These are phyloP conservation scores for Ariolimax columbianus DNA, from an alignment of 2,888 invertebrate genomes.

Conservation along the genomic window DNA sequence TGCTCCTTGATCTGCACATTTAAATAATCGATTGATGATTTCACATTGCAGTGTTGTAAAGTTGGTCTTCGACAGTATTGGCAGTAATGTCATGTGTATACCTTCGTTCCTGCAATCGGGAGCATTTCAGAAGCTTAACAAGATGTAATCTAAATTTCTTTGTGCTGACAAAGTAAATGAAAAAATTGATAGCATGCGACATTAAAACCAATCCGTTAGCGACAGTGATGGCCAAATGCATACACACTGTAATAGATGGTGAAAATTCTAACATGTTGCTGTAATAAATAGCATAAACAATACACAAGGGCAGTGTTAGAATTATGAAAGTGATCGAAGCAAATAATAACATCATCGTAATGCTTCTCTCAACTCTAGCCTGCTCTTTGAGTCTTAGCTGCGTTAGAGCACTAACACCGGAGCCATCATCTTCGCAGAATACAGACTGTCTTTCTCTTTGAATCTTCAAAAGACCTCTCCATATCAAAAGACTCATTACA, in stretches of 20 bases:
- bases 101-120: not conserved
- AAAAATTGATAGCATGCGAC: slow-evolving; percentile 32
- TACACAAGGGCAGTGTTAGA: slow-evolving; percentile 5
- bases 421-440: not conserved
- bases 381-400: slow-evolving; percentile 5
- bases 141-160: slow-evolving; percentile 4
- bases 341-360: slow-evolving; percentile 16
- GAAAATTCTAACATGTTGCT: not conserved
- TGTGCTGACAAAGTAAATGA: slow-evolving; percentile 16
- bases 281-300: not conserved
- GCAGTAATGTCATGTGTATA: too few relatives aligned
- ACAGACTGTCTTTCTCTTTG: not conserved
- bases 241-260: not conserved
- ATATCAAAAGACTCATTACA: not conserved
- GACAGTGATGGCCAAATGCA: not conserved
- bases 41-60: too few relatives aligned
- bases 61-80: too few relatives aligned
- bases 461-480: not conserved
- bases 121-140: not conserved
- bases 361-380: slow-evolving; percentile 2
- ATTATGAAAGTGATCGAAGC: slow-evolving; percentile 14
- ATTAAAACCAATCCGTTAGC: not conserved
- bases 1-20: too few relatives aligned
- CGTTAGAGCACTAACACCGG: not conserved
- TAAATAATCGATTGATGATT: too few relatives aligned